Percentiles rank a stretch among this genome's conserved stretches.
Evolutionary conservation across 2,113 vertebrate species (phyloP).

Genomic region (Entomyzon cyanotis): DNA sequence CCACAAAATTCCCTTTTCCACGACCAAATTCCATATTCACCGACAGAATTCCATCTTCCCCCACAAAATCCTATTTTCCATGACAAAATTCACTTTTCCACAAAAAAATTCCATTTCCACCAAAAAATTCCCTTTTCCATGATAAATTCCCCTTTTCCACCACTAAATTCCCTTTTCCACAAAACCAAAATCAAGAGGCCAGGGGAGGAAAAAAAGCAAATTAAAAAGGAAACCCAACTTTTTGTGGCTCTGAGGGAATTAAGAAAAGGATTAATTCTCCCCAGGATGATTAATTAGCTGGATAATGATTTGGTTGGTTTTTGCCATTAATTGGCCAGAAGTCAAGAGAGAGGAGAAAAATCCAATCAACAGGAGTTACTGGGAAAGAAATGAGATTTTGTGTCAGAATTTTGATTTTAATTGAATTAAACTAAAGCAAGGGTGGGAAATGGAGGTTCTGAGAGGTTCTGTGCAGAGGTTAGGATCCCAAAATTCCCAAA

Average conservation of each 20-base stretch:
- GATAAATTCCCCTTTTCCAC: fast-evolving
- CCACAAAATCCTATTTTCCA: no score
- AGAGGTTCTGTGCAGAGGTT: background rate
- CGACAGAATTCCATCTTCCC: no score
- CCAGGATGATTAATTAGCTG: background rate
- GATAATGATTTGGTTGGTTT: background rate
- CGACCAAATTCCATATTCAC: no score
- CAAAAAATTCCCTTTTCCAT: fast-evolving
- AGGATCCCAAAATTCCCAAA: background rate
- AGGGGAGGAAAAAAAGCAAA: fast-evolving
- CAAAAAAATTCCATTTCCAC: no score
- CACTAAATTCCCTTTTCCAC: background rate
- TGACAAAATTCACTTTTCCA: no score
- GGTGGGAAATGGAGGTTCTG: background rate
- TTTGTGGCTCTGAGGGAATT: background rate
- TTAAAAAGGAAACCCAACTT: background rate
- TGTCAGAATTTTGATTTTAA: background rate
- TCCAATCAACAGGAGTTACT: background rate
- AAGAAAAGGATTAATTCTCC: background rate
- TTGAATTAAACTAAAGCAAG: no score
- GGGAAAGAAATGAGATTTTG: background rate
- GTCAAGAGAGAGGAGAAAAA: background rate
- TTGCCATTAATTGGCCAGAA: background rate
- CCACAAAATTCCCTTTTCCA: background rate
- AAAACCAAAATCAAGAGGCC: background rate